Conservation (phyloP, 1,140 invertebrate species). For the Pogonognathellus flavescens region DNA sequence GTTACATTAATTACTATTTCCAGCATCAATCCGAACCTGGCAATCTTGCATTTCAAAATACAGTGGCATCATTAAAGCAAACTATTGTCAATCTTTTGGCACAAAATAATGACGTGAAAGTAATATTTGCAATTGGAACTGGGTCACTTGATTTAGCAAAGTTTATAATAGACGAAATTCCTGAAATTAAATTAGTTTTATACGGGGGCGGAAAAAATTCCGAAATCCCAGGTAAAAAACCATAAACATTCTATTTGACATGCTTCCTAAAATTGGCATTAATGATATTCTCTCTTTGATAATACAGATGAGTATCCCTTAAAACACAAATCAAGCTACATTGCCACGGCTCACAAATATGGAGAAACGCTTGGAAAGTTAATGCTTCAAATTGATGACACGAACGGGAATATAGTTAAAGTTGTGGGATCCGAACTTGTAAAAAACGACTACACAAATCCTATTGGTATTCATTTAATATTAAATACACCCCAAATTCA, state of each 20-base stretch:
- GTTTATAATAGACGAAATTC: slow-evolving; percentile 23
- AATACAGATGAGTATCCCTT: slow-evolving; percentile 1
- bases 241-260: neutral
- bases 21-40: slow-evolving; percentile 25
- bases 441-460: slow-evolving; percentile 12
- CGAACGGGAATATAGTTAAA: neutral
- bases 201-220: slow-evolving; percentile 32
- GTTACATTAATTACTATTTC: too few relatives aligned
- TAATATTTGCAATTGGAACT: slow-evolving; percentile 25
- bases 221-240: neutral
- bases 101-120: neutral
- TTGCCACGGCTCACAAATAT: slow-evolving; percentile 16
- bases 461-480: neutral
- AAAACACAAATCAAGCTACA: neutral
- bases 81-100: neutral
- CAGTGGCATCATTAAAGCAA: neutral
- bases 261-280: neutral
- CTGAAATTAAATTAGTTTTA: slow-evolving; percentile 5
- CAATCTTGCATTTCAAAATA: neutral
- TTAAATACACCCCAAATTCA: neutral
- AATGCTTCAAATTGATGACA: slow-evolving; percentile 12
- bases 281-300: neutral
- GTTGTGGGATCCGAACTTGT: neutral
- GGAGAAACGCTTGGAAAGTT: neutral
- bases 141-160: neutral